These are phyloP conservation scores for Apamea crenata DNA, from an alignment of 2,888 invertebrate genomes.

Conservation along the genomic window DNA sequence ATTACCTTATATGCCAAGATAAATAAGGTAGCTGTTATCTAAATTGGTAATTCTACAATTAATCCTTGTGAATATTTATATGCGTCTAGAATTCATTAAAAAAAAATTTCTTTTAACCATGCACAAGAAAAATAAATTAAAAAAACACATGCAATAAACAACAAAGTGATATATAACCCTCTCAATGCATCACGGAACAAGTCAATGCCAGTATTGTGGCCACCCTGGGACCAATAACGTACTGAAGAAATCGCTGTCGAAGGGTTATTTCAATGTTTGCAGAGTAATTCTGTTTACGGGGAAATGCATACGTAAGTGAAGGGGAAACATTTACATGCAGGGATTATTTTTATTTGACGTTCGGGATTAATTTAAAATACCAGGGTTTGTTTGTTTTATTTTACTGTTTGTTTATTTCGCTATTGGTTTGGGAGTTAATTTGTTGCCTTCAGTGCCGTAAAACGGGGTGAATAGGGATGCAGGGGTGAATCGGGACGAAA, in stretches of 20 bases:
- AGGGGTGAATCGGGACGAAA: too few species aligned
- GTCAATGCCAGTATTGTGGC: constrained; percentile 38
- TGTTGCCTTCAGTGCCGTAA: neutral
- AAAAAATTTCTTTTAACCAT: neutral
- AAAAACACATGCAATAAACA: constrained; percentile 17
- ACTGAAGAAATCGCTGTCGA: constrained; percentile 52
- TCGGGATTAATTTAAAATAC: constrained; percentile 48
- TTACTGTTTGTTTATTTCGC: constrained; percentile 1
- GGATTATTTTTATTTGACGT: constrained; percentile 44
- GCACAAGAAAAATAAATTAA: neutral
- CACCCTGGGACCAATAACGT: constrained; percentile 58
- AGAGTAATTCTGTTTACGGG: constrained; percentile 41
- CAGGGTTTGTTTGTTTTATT: constrained; percentile 5
- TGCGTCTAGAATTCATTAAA: too few species aligned
- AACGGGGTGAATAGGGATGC: too few species aligned
- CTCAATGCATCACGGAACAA: constrained; percentile 36
- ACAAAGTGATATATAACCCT: constrained; percentile 20
- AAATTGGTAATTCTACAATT: neutral
- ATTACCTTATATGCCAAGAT: neutral
- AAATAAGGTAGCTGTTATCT: neutral
- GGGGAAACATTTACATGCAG: constrained; percentile 21
- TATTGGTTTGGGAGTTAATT: neutral
- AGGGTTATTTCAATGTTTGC: constrained; percentile 44
- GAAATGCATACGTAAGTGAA: constrained; percentile 23
- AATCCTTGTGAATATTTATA: neutral